A percentile compares a stretch with the other conserved stretches of the same genome.
phyloP scores from a whole-genome alignment of 2,888 invertebrate species.

The Crocallis elinguaria region DNA sequence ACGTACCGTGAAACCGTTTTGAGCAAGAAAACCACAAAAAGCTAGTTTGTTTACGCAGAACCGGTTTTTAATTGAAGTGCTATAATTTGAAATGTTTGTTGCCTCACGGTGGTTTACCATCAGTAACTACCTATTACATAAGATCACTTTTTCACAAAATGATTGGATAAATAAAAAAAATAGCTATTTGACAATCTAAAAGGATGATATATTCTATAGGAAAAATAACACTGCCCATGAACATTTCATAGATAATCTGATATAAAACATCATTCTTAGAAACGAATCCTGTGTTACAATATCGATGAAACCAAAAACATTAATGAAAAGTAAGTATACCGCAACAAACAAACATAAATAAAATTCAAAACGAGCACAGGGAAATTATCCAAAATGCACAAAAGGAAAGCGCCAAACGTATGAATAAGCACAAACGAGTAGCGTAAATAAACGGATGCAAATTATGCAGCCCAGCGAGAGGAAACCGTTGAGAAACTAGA shows the following conservation, averaged over 20 bases:
- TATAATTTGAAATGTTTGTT: constrained; percentile 25
- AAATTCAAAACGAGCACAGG: constrained; percentile 9
- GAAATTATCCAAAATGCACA: constrained; percentile 35
- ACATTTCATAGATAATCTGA: not conserved
- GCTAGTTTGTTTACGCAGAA: constrained; percentile 33
- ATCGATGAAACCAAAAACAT: not conserved
- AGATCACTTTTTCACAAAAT: not conserved
- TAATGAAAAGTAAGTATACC: not conserved
- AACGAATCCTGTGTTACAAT: no score
- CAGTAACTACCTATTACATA: not conserved
- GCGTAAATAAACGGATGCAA: constrained; percentile 72
- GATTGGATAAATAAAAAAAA: no score
- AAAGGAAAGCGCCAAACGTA: constrained; percentile 55
- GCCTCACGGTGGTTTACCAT: constrained; percentile 8
- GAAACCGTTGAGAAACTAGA: constrained; percentile 54
- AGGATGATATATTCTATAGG: no score
- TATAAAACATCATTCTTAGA: not conserved
- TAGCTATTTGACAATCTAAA: no score
- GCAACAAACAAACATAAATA: not conserved
- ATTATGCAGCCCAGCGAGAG: constrained; percentile 60
- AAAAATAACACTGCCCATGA: not conserved
- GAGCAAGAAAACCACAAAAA: constrained; percentile 42
- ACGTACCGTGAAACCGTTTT: constrained; percentile 53
- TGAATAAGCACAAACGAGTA: constrained; percentile 58
- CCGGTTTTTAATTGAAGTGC: constrained; percentile 32